Conservation (phyloP, 2,888 invertebrate genomes). For the Anticlea derivata region DNA sequence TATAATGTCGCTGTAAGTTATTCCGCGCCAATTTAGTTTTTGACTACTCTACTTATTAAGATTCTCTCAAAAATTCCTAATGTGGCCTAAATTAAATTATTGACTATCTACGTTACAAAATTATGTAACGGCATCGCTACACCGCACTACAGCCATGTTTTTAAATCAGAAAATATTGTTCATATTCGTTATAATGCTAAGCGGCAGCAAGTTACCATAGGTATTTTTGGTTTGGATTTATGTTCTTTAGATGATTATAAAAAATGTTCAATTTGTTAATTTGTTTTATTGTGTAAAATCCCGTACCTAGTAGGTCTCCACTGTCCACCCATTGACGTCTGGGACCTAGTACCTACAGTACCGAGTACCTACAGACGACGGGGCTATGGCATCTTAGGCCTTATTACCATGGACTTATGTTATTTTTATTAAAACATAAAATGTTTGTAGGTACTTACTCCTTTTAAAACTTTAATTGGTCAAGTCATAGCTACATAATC, state of each 20-base stretch:
- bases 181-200: constrained; percentile 7
- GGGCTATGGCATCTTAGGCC: too few species aligned
- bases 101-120: not conserved
- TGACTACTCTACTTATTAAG: not conserved
- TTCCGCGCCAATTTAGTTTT: constrained; percentile 2
- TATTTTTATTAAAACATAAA: too few species aligned
- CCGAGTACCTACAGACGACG: too few species aligned
- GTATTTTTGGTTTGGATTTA: constrained; percentile 19
- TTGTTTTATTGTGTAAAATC: constrained; percentile 24
- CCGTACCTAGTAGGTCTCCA: too few species aligned
- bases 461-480: too few species aligned
- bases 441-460: too few species aligned
- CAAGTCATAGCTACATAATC: too few species aligned
- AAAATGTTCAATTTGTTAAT: constrained; percentile 17
- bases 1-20: not conserved
- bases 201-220: constrained; percentile 19
- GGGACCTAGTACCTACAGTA: too few species aligned
- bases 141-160: constrained; percentile 10
- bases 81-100: not conserved
- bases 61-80: not conserved
- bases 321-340: too few species aligned
- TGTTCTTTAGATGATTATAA: constrained; percentile 20
- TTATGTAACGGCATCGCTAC: constrained; percentile 5
- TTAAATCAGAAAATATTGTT: constrained; percentile 4
- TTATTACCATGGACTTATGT: too few species aligned